Conservation (phyloP, 2,113 vertebrate genomes). For the Platysternon megacephalum region DNA sequence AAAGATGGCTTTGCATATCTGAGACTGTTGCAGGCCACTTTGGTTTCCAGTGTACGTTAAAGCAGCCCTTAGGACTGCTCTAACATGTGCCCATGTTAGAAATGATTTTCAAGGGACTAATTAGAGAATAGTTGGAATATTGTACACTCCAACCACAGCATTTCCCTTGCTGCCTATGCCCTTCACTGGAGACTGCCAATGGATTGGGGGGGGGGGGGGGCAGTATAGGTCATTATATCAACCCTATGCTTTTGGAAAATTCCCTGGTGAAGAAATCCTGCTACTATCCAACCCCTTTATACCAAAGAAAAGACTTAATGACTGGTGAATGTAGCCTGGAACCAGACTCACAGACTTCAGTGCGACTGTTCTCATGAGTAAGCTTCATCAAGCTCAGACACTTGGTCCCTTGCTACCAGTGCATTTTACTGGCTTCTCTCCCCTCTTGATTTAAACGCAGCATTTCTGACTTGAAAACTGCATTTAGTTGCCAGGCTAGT, state of each 20-base stretch:
- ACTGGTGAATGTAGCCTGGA: not conserved
- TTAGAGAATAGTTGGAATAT: not conserved
- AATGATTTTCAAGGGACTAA: not conserved
- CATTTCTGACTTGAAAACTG: not conserved
- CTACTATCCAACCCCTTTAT: not conserved
- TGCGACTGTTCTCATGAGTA: not conserved
- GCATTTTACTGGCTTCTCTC: not conserved
- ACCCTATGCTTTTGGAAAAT: no score
- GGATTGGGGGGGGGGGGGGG: not conserved
- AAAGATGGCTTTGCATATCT: not conserved
- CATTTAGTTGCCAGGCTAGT: not conserved
- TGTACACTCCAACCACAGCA: not conserved
- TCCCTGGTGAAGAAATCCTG: not conserved
- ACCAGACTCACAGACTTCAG: not conserved
- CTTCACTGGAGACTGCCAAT: not conserved
- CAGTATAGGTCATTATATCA: not conserved
- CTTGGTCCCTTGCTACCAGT: not conserved
- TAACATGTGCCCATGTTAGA: no score
- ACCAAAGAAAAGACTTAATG: not conserved
- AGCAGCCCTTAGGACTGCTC: not conserved
- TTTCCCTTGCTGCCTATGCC: not conserved
- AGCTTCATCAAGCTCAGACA: not conserved
- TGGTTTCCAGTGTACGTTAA: not conserved
- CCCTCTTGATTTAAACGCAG: not conserved
- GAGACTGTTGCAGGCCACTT: not conserved